phyloP scores from a whole-genome alignment of 2,113 vertebrate species.

The Tragelaphus scriptus region DNA sequence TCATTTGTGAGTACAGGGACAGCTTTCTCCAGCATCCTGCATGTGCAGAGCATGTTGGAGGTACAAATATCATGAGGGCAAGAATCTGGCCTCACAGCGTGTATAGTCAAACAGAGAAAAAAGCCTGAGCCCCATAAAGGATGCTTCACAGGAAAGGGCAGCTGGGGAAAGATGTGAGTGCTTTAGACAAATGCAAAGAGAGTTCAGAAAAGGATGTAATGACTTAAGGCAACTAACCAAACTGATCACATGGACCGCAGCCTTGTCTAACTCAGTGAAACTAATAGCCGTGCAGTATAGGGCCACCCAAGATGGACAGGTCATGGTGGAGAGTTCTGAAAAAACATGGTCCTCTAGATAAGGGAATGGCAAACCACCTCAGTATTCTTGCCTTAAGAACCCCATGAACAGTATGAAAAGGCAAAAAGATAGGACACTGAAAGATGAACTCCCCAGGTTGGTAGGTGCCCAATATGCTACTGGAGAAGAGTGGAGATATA shows the following conservation, averaged over 20 bases:
- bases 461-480: background rate
- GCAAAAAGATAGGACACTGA: background rate
- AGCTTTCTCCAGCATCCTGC: background rate
- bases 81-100: background rate
- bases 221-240: background rate
- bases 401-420: background rate
- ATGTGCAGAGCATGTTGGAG: fast-evolving
- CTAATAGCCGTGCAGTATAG: background rate
- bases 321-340: background rate
- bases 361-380: background rate
- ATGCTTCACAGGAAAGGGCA: background rate
- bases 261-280: background rate
- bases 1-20: background rate
- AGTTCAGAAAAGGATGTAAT: background rate
- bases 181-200: background rate
- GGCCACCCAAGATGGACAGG: background rate
- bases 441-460: background rate
- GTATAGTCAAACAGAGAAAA: background rate
- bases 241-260: background rate
- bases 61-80: background rate
- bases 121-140: background rate
- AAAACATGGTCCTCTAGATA: background rate
- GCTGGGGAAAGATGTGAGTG: background rate
- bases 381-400: background rate
- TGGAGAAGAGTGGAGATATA: background rate